phyloP scores from a whole-genome alignment of 2,797 vertebrate species.

The Otus scops region DNA sequence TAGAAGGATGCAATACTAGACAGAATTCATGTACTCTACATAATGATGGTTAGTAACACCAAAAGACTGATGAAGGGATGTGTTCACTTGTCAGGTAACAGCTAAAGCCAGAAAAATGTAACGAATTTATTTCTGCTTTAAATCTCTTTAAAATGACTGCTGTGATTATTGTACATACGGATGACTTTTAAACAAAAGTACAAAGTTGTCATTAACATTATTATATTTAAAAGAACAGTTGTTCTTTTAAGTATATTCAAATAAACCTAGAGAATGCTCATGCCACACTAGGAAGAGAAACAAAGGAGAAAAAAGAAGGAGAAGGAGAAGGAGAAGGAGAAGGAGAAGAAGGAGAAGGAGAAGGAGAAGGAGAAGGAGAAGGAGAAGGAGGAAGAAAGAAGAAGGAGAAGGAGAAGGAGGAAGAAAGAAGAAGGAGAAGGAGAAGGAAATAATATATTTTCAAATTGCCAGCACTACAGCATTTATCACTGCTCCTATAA shows the following conservation, averaged over 20 bases:
- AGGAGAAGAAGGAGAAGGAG: not conserved
- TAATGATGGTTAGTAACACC: not conserved
- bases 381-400: not conserved
- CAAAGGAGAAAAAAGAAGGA: not conserved
- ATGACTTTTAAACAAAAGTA: not conserved
- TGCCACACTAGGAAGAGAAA: not conserved
- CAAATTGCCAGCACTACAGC: not conserved
- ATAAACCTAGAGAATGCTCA: not conserved
- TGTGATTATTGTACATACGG: not conserved
- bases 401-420: not conserved
- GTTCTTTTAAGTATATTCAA: not conserved
- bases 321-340: not conserved
- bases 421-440: not conserved
- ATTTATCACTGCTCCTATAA: not conserved
- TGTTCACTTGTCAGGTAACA: not conserved
- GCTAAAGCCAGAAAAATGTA: not conserved
- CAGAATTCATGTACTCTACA: not conserved
- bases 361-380: not conserved
- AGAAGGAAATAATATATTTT: not conserved
- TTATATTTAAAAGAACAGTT: not conserved
- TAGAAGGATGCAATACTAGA: not conserved
- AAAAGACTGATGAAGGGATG: not conserved
- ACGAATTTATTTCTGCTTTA: not conserved
- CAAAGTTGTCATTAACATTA: not conserved
- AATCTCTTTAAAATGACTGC: not conserved